Percentiles rank a stretch among this genome's conserved stretches.
Conservation (phyloP, 1,140 invertebrate genomes). For the honey bee (Apis mellifera) region DNA sequence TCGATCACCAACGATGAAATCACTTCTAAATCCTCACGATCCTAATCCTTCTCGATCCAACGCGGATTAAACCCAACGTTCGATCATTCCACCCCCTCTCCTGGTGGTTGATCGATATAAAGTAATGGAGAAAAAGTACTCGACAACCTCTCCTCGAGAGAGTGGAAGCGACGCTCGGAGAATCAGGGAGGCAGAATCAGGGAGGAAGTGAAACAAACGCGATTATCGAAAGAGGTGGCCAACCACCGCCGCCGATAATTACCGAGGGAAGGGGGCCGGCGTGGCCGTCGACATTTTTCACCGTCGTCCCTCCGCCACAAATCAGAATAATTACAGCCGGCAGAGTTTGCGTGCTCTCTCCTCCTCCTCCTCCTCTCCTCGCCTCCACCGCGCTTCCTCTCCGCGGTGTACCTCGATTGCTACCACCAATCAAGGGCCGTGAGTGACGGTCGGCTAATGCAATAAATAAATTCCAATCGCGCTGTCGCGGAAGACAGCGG, state of each 20-base stretch:
- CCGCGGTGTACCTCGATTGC: constrained; percentile 61
- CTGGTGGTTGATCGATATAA: constrained; percentile 10
- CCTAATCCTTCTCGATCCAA: too few species aligned
- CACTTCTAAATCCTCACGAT: not conserved
- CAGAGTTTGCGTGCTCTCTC: constrained; percentile 25
- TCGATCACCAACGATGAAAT: not conserved
- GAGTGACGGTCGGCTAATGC: constrained; percentile 71
- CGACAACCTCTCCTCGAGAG: not conserved
- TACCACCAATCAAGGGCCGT: constrained; percentile 65
- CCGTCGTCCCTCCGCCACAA: constrained; percentile 18
- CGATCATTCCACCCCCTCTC: not conserved
- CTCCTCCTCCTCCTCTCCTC: not conserved
- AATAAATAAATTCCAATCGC: constrained; percentile 75
- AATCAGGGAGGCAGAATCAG: not conserved
- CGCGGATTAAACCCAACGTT: constrained; percentile 11
- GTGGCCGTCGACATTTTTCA: constrained; percentile 26
- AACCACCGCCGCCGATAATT: constrained; percentile 27
- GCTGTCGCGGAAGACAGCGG: constrained; percentile 60
- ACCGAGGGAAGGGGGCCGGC: too few species aligned
- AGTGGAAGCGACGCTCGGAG: not conserved
- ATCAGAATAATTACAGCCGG: constrained; percentile 62
- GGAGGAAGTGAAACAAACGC: constrained; percentile 25
- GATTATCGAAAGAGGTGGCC: constrained; percentile 18
- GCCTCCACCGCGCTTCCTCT: not conserved
- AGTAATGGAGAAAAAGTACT: not conserved